Evolutionary conservation across 2,113 vertebrate species (phyloP).

Genomic region (Solea solea): DNA sequence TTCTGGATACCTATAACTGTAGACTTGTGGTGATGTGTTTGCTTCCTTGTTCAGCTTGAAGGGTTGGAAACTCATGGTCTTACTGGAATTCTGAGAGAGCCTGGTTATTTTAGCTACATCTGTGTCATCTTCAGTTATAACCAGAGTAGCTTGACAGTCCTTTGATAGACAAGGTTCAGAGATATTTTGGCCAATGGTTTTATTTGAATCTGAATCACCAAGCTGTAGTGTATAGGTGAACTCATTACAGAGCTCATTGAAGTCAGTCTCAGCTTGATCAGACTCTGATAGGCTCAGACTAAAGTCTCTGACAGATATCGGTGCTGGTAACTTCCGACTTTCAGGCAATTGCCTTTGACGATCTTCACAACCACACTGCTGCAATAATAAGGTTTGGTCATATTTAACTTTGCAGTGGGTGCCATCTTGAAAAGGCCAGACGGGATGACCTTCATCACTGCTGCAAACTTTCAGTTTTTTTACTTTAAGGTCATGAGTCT

Average conservation of each 20-base stretch:
- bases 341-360: slow-evolving; percentile 25
- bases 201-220: slow-evolving; percentile 12
- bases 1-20: slow-evolving; percentile 10
- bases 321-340: slow-evolving; percentile 33
- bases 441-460: slow-evolving; percentile 36
- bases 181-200: slow-evolving; percentile 19
- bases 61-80: slow-evolving; percentile 21
- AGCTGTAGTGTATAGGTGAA: slow-evolving; percentile 27
- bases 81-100: slow-evolving; percentile 33
- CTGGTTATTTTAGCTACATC: slow-evolving; percentile 26
- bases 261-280: slow-evolving; percentile 69
- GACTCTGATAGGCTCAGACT: slow-evolving; percentile 66
- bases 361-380: slow-evolving; percentile 35
- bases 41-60: slow-evolving; percentile 40
- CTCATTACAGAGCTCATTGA: slow-evolving; percentile 63
- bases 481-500: slow-evolving; percentile 42
- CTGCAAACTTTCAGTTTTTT: slow-evolving; percentile 47
- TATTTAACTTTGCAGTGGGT: slow-evolving; percentile 34
- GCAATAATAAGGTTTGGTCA: slow-evolving; percentile 30
- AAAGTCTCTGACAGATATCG: slow-evolving; percentile 69
- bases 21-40: slow-evolving; percentile 16
- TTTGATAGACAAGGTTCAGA: slow-evolving; percentile 11
- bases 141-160: slow-evolving; percentile 33
- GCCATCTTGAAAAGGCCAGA: slow-evolving; percentile 31
- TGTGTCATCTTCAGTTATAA: slow-evolving; percentile 52